Base-by-base conservation (phyloP, 2,113 vertebrate genomes). In the Phyllopteryx taeniolatus region DNA sequence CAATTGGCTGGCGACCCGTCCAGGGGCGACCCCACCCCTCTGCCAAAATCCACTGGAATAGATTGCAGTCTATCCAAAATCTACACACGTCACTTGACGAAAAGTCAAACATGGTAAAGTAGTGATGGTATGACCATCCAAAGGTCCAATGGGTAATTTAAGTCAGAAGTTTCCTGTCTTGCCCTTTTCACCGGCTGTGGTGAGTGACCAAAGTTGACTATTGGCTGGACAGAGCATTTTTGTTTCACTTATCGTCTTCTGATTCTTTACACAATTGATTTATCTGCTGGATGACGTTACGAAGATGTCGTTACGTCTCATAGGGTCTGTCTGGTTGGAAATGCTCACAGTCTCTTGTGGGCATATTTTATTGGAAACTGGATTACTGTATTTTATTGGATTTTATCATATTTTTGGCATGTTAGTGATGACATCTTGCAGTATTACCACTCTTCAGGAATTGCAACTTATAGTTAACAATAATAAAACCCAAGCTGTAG, bases 181-280 rank as follows among this genome's bases (percentile, higher is more conserved):
- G 46, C 3, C n/a, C 54, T 57, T 22, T 59, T 11, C 11, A 59
- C 22, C 12, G 56, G 1, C 31, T 31, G 56, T 61, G 31, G 59
- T 35, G 7, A 31, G 27, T 35, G 31, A 61, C 13, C 59, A 61
- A 61, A 61, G 13, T 59, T 57, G 43, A 71, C 4, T 68, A 65
- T 47, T 49, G 61, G 12, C 2, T 61, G 8, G 11, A 43, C 61
- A 62, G 43, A 4, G 33, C 59, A 62, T 68, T 42, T 51, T 6
- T 62, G 14, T 22, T 22, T 66, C 63, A 46, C 10, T 27, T 75
- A 33, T 78, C 42, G 66, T n/a, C 5, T 13, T 2, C 3, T 3
- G 31, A 60, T 33, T 61, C 59, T 75, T 73, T 46, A 56, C 47
- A 31, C 35, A 56, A 73, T 44, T 60, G 56, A 78, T 66, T 77